A percentile compares a stretch with the other conserved stretches of the same genome.
These are phyloP conservation scores for Arremon aurantiirostris DNA, from an alignment of 2,797 vertebrate species.

Conservation along the genomic window DNA sequence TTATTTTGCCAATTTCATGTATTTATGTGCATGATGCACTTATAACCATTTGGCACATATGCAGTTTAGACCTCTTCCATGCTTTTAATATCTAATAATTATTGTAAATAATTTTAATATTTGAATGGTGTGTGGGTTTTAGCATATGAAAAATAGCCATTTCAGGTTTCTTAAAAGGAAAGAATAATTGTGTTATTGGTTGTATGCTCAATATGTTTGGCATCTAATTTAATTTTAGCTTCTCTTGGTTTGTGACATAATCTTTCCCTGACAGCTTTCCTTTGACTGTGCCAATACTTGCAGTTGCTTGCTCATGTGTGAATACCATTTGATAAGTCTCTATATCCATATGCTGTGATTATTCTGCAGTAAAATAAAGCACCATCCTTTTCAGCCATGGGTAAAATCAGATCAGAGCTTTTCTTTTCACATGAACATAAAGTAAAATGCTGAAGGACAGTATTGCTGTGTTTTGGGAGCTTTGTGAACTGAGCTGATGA, in stretches of 20 bases:
- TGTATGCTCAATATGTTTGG: background rate
- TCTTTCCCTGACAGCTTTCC: background rate
- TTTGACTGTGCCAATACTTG: background rate
- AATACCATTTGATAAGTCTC: conserved; percentile 11
- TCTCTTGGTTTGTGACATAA: background rate
- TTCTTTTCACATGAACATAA: conserved; percentile 11
- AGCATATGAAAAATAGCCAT: background rate
- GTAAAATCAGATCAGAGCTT: conserved; percentile 29
- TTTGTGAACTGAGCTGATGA: conserved; percentile 31
- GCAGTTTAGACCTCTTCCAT: background rate
- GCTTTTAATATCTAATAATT: background rate
- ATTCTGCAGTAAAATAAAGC: background rate
- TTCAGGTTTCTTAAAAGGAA: background rate
- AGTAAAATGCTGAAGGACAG: conserved; percentile 1
- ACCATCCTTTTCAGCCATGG: conserved; percentile 10
- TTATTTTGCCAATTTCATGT: background rate
- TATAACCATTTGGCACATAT: background rate
- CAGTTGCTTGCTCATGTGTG: background rate
- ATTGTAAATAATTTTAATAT: background rate
- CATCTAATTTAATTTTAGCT: background rate
- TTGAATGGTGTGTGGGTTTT: fast-evolving
- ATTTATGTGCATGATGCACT: background rate
- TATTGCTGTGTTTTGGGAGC: background rate
- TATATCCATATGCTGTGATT: conserved; percentile 6
- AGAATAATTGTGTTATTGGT: background rate